Conservation (phyloP, 2,113 vertebrate genomes). For the Nothocercus julius region DNA sequence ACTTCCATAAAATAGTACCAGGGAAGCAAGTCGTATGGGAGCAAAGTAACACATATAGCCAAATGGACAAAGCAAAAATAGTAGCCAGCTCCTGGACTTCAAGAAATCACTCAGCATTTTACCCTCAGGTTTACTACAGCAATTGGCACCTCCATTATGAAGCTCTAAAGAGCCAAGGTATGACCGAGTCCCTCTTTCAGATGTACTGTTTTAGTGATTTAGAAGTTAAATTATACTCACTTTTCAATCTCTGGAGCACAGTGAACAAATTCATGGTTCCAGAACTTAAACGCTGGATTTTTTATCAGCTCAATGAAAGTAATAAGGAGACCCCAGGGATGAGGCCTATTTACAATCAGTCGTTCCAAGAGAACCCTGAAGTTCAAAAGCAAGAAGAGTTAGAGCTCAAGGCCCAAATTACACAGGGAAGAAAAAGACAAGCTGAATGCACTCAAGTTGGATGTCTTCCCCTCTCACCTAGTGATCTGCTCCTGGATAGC, state of each 20-base stretch:
- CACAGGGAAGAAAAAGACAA: not conserved
- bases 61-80: not conserved
- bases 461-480: slow-evolving; percentile 72
- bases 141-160: fast-evolving
- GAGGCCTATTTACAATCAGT: slow-evolving; percentile 98
- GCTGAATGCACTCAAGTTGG: not conserved
- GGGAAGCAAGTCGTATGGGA: not conserved
- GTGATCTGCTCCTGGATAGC: slow-evolving; percentile 99
- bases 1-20: not conserved
- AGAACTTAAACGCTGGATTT: slow-evolving; percentile 99
- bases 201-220: fast-evolving
- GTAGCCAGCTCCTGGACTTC: not conserved
- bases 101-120: not conserved
- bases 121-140: not conserved
- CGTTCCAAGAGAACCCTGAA: slow-evolving; percentile 95
- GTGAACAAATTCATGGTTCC: slow-evolving; percentile 99
- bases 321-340: slow-evolving; percentile 98
- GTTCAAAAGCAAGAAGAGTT: not conserved
- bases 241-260: slow-evolving; percentile 99
- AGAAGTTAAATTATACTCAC: slow-evolving; percentile 75
- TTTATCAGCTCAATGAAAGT: slow-evolving; percentile 99
- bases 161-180: not conserved
- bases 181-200: not conserved
- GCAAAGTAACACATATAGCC: no score
- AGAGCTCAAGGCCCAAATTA: not conserved